Conservation (phyloP, 2,113 vertebrate species). For the Entomyzon cyanotis region DNA sequence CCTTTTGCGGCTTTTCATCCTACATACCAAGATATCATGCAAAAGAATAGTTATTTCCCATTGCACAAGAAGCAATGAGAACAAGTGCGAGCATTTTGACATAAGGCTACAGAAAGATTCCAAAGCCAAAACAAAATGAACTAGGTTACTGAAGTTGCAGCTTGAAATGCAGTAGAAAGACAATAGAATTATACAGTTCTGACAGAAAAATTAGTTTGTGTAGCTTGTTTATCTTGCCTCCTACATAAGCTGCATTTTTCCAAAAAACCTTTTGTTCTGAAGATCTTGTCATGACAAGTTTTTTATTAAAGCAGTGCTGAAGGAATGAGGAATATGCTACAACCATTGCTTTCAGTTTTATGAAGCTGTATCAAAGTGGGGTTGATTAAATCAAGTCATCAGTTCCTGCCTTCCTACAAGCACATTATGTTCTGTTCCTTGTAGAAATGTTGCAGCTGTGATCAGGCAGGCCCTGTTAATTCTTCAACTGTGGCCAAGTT, state of each 20-base stretch:
- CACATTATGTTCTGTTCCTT: conserved; percentile 17
- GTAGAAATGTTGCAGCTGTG: conserved; percentile 24
- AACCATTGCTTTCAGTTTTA: not conserved
- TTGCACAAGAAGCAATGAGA: not conserved
- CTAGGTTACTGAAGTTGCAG: not conserved
- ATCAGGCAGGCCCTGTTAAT: conserved; percentile 13
- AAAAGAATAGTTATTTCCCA: not conserved
- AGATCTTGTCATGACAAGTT: not conserved
- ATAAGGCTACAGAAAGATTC: not conserved
- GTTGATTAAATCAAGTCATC: conserved; percentile 3
- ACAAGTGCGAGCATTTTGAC: not conserved
- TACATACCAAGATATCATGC: not conserved
- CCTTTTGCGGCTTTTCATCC: not conserved
- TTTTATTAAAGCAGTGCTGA: not conserved
- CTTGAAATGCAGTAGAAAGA: not conserved
- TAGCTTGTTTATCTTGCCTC: not conserved
- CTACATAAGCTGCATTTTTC: not conserved
- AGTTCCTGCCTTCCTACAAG: not conserved
- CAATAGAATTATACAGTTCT: not conserved
- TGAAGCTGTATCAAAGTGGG: not conserved
- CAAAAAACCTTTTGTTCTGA: not conserved
- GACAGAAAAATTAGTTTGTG: not conserved
- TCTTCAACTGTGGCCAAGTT: conserved; percentile 13
- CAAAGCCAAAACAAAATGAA: not conserved
- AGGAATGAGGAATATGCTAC: not conserved